Evolutionary conservation across 2,888 invertebrate species (phyloP).

Genomic region (Hemithea aestivaria): DNA sequence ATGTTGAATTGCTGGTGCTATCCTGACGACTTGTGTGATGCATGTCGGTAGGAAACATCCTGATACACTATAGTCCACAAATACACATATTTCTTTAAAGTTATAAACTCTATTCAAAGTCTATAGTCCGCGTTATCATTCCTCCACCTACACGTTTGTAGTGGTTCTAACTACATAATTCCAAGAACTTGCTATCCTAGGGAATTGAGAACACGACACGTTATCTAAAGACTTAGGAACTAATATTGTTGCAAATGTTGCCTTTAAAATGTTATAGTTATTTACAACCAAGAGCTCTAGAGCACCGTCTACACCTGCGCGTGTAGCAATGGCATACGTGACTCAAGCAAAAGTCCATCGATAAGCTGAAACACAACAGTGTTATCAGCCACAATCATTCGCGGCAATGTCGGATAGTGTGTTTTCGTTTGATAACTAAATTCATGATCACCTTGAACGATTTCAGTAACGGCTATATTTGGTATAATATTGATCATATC

Average conservation of each 20-base stretch:
- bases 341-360: conserved; percentile 62
- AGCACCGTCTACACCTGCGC: conserved; percentile 41
- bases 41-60: conserved; percentile 29
- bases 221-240: not conserved
- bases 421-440: conserved; percentile 55
- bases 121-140: too few relatives aligned
- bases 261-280: conserved; percentile 26
- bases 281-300: conserved; percentile 25
- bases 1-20: conserved; percentile 60
- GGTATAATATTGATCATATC: conserved; percentile 11
- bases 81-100: conserved; percentile 11
- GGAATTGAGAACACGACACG: not conserved
- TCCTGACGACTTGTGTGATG: conserved; percentile 54
- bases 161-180: not conserved
- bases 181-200: conserved; percentile 1
- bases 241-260: conserved; percentile 10
- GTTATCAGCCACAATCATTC: conserved; percentile 62
- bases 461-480: conserved; percentile 22
- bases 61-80: conserved; percentile 11
- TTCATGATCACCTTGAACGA: conserved; percentile 58
- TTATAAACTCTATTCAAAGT: conserved; percentile 3
- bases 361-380: conserved; percentile 60
- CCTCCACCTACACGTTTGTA: too few relatives aligned
- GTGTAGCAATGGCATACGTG: conserved; percentile 66
- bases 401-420: conserved; percentile 43